Percentiles rank a stretch among this genome's conserved stretches.
These are phyloP conservation scores for Octopus bimaculoides DNA, from an alignment of 1,140 invertebrate genomes.

Conservation along the genomic window DNA sequence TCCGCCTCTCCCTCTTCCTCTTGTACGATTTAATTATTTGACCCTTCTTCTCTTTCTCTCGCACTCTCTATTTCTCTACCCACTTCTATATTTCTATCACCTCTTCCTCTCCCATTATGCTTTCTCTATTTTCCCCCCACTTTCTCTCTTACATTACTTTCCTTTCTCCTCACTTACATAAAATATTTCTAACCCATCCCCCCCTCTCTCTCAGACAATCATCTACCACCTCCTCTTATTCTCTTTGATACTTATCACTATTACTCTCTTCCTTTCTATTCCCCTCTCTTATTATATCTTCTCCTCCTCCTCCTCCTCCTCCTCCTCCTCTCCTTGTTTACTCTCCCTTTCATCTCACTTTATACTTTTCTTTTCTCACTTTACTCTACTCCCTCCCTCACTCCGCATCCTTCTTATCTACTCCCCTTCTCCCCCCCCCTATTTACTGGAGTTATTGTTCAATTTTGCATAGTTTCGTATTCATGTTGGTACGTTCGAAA, in stretches of 20 bases:
- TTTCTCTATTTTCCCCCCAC: not conserved
- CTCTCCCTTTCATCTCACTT: not conserved
- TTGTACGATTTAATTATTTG: not conserved
- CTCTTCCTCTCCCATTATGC: not conserved
- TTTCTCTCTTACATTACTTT: not conserved
- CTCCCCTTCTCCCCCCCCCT: not conserved
- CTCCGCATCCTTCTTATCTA: not conserved
- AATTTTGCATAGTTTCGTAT: no score
- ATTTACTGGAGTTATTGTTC: not conserved
- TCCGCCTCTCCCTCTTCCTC: not conserved
- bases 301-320: not conserved
- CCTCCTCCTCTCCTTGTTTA: not conserved
- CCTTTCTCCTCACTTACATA: not conserved
- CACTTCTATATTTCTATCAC: not conserved
- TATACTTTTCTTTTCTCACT: not conserved
- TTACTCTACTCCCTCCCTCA: not conserved
- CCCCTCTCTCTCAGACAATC: not conserved
- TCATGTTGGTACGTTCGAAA: no score
- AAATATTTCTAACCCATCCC: not conserved
- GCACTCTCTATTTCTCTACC: not conserved
- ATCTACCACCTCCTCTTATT: not conserved
- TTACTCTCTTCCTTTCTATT: not conserved
- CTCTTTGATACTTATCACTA: not conserved
- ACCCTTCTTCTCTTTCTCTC: not conserved
- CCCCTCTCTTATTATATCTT: not conserved